phyloP scores from a whole-genome alignment of 2,888 invertebrate species.

The Elysia crispata region DNA sequence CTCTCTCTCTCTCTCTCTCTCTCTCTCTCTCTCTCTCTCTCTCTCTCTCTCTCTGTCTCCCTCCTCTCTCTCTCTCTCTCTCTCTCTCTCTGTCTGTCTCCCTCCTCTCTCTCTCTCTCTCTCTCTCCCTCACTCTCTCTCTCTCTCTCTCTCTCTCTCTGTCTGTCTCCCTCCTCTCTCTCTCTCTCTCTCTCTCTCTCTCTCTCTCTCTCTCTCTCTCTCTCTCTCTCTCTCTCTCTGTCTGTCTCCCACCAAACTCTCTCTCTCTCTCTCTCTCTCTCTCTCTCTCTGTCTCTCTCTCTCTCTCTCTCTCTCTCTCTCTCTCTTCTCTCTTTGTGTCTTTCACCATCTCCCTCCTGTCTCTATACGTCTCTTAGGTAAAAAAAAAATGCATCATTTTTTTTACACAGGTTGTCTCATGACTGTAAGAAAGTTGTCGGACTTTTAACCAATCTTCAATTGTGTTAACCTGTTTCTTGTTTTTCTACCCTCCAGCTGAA shows the following conservation, averaged over 20 bases:
- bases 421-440: not conserved
- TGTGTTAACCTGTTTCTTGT: not conserved
- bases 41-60: constrained; percentile 21
- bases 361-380: too few species aligned
- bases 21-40: constrained; percentile 28
- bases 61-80: constrained; percentile 32
- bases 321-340: too few species aligned
- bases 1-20: constrained; percentile 13
- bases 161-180: too few species aligned
- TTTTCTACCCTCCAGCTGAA: constrained; percentile 68
- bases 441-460: not conserved
- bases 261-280: constrained; percentile 31
- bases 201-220: constrained; percentile 27
- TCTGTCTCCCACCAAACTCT: constrained; percentile 27
- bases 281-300: not conserved
- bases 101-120: too few species aligned
- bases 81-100: constrained; percentile 4
- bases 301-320: too few species aligned
- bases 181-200: constrained; percentile 12
- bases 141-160: constrained; percentile 37
- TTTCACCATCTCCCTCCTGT: too few species aligned
- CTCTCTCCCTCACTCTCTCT: not conserved
- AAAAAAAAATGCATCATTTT: not conserved
- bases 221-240: constrained; percentile 20
- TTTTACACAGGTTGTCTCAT: not conserved